Conservation (phyloP, 1,140 invertebrate species). For the Diuraphis noxia region DNA sequence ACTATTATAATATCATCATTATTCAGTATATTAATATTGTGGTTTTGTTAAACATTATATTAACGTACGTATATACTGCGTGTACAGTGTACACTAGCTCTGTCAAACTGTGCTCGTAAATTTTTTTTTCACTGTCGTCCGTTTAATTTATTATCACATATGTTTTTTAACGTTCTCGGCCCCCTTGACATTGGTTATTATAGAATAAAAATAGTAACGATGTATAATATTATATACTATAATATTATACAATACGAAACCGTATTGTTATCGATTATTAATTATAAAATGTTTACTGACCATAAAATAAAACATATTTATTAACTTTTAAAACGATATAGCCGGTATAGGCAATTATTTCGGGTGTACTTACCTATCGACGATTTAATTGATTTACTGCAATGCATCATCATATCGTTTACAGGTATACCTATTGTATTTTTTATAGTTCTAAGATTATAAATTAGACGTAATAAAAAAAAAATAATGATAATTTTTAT, state of each 20-base stretch:
- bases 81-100: too few species aligned
- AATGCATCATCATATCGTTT: not conserved
- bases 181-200: not conserved
- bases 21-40: not conserved
- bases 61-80: not conserved
- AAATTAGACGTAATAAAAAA: not conserved
- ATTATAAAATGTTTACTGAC: not conserved
- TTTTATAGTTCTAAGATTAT: not conserved
- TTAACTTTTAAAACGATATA: not conserved
- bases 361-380: too few species aligned
- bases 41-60: not conserved
- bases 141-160: conserved; percentile 5
- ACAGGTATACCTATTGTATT: not conserved
- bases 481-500: not conserved
- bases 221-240: too few species aligned
- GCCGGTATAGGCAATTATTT: not conserved
- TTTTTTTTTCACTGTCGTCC: not conserved
- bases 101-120: not conserved
- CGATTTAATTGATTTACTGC: not conserved
- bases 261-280: not conserved
- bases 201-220: not conserved
- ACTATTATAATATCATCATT: not conserved
- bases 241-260: not conserved
- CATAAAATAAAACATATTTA: not conserved
- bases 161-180: not conserved